Percentiles rank a stretch among this genome's conserved stretches.
Evolutionary conservation across 2,797 vertebrate genomes (phyloP).

Genomic region (Sparus aurata): DNA sequence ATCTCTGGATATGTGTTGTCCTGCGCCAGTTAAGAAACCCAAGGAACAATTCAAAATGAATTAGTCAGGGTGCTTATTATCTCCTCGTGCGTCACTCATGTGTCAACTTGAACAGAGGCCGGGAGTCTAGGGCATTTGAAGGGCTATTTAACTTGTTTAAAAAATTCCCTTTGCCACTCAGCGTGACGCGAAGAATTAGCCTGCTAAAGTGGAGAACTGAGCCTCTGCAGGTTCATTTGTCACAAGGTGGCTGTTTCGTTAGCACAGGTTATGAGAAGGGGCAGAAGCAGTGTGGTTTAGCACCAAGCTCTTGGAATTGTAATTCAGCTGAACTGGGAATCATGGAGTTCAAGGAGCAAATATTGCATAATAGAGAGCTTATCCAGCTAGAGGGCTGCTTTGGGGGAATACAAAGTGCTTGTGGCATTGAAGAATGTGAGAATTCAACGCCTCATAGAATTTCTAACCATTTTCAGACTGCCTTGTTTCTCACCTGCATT

Average conservation of each 20-base stretch:
- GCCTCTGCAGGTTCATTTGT: conserved; percentile 71
- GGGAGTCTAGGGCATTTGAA: conserved; percentile 64
- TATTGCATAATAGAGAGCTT: conserved; percentile 50
- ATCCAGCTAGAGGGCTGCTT: conserved; percentile 51
- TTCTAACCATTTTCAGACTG: conserved; percentile 16
- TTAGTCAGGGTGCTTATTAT: conserved; percentile 71
- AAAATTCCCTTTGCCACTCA: conserved; percentile 69
- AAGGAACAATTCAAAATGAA: conserved; percentile 63
- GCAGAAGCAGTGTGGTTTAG: conserved; percentile 37
- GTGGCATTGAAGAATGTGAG: conserved; percentile 34
- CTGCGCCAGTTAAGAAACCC: conserved; percentile 62
- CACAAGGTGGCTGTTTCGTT: conserved; percentile 55
- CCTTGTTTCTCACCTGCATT: conserved; percentile 91
- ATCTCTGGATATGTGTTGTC: conserved; percentile 99
- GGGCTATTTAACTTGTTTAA: conserved; percentile 79
- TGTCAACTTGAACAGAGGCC: conserved; percentile 67
- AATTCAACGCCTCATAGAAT: conserved; percentile 37
- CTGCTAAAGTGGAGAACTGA: conserved; percentile 64
- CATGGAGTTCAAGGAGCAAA: conserved; percentile 46
- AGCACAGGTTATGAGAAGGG: conserved; percentile 49
- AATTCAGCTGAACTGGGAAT: conserved; percentile 50
- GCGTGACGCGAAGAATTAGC: conserved; percentile 71
- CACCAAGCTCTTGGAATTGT: conserved; percentile 40
- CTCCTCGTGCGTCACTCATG: conserved; percentile 65
- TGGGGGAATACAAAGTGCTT: conserved; percentile 46